These are phyloP conservation scores for Chionodraco myersi DNA, from an alignment of 2,113 vertebrate species.

Conservation along the genomic window DNA sequence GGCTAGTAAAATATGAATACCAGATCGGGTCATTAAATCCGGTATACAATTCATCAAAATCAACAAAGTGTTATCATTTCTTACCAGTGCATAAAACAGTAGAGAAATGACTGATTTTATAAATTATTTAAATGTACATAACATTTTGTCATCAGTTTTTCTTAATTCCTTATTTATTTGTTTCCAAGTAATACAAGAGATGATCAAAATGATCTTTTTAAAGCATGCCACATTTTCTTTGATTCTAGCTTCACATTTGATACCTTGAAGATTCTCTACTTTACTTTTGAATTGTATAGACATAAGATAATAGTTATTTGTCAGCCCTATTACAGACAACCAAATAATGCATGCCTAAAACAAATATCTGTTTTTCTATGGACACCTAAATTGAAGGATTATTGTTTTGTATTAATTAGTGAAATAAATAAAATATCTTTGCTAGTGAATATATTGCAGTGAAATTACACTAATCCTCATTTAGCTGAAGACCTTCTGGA, in stretches of 20 bases:
- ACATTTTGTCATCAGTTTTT: neutral
- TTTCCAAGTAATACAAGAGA: neutral
- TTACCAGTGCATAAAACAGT: neutral
- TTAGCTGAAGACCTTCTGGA: constrained; percentile 2
- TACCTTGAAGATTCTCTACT: neutral
- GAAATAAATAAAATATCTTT: neutral
- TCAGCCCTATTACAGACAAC: neutral
- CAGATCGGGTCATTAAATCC: neutral
- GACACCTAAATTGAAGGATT: neutral
- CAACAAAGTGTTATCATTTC: neutral
- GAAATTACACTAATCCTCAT: neutral
- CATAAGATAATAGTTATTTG: neutral
- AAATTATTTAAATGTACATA: constrained; percentile 6
- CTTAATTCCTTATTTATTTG: neutral
- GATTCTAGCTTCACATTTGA: neutral
- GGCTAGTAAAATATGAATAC: neutral
- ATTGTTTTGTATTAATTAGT: neutral
- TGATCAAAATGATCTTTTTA: neutral
- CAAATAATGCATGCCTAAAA: neutral
- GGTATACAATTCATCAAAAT: neutral
- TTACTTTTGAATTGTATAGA: no score
- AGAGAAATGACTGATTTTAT: neutral
- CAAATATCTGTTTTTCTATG: neutral
- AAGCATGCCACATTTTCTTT: neutral
- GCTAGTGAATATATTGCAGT: neutral